Evolutionary conservation across 1,140 invertebrate species (phyloP).

Genomic region (Temnothorax nylanderi): DNA sequence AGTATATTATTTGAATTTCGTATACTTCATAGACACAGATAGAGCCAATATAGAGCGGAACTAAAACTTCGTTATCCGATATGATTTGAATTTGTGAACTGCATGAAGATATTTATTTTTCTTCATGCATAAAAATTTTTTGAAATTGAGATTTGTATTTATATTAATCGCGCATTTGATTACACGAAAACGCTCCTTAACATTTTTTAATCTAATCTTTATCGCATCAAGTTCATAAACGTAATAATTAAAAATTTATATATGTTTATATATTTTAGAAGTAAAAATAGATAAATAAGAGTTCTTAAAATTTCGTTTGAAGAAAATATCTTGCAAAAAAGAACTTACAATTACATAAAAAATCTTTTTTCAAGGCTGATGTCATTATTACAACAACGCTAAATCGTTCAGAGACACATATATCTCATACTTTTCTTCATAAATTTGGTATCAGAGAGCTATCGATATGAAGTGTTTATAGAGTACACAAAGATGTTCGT

Average conservation of each 20-base stretch:
- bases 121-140: neutral
- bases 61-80: neutral
- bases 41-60: neutral
- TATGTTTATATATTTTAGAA: neutral
- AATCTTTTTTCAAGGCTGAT: neutral
- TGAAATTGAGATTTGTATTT: neutral
- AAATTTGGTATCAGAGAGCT: slow-evolving; percentile 20
- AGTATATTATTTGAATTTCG: slow-evolving; percentile 6
- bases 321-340: neutral
- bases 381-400: slow-evolving; percentile 13
- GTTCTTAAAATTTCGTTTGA: neutral
- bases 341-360: neutral
- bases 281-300: neutral
- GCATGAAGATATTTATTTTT: neutral
- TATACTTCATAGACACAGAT: neutral
- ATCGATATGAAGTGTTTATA: slow-evolving; percentile 33
- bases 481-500: slow-evolving; percentile 2
- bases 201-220: neutral
- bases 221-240: neutral
- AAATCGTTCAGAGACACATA: neutral
- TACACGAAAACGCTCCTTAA: neutral
- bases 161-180: neutral
- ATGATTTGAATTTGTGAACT: neutral
- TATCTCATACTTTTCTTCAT: neutral
- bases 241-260: neutral